Evolutionary conservation across 2,888 invertebrate genomes (phyloP).

Genomic region (Sicus ferrugineus): DNA sequence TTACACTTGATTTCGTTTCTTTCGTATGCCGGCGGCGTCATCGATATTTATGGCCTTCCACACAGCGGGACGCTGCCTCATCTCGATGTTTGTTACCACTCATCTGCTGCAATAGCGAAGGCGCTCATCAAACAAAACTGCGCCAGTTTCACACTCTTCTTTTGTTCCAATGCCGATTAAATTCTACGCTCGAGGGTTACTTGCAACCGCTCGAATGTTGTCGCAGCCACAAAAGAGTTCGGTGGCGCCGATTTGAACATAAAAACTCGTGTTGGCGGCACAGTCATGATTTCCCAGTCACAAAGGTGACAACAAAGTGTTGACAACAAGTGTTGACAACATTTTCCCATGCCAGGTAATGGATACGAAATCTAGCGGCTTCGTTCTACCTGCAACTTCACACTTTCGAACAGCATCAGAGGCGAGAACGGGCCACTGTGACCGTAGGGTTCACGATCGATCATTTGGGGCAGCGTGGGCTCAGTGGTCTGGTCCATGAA

Average conservation of each 20-base stretch:
- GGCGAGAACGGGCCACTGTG: neutral
- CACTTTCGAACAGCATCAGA: conserved; percentile 42
- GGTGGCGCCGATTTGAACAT: conserved; percentile 53
- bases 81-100: conserved; percentile 34
- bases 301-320: neutral
- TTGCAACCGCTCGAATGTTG: neutral
- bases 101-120: conserved; percentile 21
- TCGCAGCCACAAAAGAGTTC: neutral
- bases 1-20: conserved; percentile 1
- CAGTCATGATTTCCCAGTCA: no score
- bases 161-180: neutral
- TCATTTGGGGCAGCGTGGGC: neutral
- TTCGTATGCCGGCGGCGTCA: conserved; percentile 21
- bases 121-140: neutral
- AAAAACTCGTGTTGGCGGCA: no score
- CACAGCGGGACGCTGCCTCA: conserved; percentile 35
- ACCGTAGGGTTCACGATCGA: neutral
- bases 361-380: conserved; percentile 20
- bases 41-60: conserved; percentile 33
- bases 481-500: conserved; percentile 19
- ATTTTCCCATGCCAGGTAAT: conserved; percentile 35
- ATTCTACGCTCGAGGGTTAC: neutral
- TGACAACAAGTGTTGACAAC: conserved; percentile 42
- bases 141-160: neutral
- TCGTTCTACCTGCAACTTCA: conserved; percentile 46